Evolutionary conservation across 92 coral and sea anemone species (phyloP), one percentile per base, ranked within the genome.

Genomic region (Blastomussa wellsi): DNA sequence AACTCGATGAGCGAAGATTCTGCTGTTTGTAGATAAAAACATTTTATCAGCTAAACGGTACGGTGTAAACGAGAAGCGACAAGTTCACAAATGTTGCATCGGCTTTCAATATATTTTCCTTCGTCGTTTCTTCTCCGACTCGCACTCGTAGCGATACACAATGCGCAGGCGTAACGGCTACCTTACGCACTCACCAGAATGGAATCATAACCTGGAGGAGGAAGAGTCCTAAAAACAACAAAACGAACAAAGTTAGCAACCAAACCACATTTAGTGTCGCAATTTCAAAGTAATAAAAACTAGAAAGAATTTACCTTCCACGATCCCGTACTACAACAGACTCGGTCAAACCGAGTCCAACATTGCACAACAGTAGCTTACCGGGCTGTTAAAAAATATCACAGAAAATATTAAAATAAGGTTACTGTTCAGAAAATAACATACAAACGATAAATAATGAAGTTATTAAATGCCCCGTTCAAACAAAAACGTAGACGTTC

Each of bases 141-240:
- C 12, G 49, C 49, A 44, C 49, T 0, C 5, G 49, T 44, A 0
- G 49, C 49, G 49, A 44, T 13, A 44, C 49, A 44, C 11, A 44
- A 44, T n/a, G n/a, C 49, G 49, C 49, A 44, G 7, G 49, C 49
- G 49, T 44, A 44, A 44, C 49, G 11, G 49, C 49, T 44, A 44
- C 11, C 64, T 57, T 22, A 57, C 22, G 8, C 17, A 85, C 97
- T 84, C 76, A 93, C 97, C 87, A 93, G 36, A 51, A 93, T 93
- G 33, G 97, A 93, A 35, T 93, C 94, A 81, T 38, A 93, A 19
- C 97, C 97, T 31, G 97, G 90, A 10, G 97, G 97, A 33, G 97
- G 97, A 14, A 93, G 78, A 44, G 77, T 38, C 42, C 97, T 93
- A 29, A 24, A 37, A 51, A 66, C 31, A 8, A 67, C 28, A 53